Evolutionary conservation across 2,113 vertebrate genomes (phyloP).

Genomic region (Chaetodon auriga): DNA sequence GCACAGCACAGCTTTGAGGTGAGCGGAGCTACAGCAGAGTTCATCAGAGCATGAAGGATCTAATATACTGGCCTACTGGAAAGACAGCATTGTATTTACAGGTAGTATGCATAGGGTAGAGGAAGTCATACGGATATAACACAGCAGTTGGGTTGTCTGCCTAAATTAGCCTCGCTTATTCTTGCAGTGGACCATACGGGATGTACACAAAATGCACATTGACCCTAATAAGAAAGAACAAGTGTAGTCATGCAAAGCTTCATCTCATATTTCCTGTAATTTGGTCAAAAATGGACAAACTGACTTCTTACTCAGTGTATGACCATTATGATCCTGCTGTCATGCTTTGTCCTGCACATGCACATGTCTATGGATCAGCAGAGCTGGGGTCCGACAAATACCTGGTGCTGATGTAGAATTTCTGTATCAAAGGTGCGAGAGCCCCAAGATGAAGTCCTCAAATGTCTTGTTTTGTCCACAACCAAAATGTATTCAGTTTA

Average conservation of each 20-base stretch:
- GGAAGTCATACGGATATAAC: background rate
- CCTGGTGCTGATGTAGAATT: background rate
- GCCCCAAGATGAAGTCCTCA: no score
- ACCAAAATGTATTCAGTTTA: no score
- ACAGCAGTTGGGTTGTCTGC: background rate
- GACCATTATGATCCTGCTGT: background rate
- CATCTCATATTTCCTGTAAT: background rate
- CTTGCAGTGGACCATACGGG: background rate
- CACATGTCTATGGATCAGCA: background rate
- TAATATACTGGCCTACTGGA: background rate
- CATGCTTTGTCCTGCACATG: background rate
- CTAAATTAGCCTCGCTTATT: background rate
- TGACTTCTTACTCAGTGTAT: background rate
- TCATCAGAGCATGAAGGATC: slow-evolving; percentile 19
- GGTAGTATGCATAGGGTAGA: background rate
- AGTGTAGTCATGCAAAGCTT: background rate
- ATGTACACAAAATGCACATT: background rate
- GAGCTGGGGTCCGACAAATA: background rate
- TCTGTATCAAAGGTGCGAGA: background rate
- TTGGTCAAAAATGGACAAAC: background rate
- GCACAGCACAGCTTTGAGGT: slow-evolving; percentile 3
- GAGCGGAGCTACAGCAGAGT: slow-evolving; percentile 13
- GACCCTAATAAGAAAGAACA: background rate
- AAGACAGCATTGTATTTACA: background rate
- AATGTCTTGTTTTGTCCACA: no score